phyloP scores from a whole-genome alignment of 1,140 invertebrate species.

The Drosophila elegans region DNA sequence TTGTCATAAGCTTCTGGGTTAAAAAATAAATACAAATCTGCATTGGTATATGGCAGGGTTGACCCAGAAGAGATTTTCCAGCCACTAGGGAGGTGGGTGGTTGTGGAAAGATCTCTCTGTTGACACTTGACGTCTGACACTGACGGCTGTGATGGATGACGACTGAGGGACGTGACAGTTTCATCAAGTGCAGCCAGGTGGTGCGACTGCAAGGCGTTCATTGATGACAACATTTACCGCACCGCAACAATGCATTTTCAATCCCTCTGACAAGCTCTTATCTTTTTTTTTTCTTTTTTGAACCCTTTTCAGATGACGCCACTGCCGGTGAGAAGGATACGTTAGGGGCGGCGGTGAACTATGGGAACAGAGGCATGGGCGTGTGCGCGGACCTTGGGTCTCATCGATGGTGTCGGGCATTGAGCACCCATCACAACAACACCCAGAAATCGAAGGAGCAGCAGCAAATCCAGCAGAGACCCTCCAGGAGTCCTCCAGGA shows the following conservation, averaged over 20 bases:
- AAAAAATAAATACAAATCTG: neutral
- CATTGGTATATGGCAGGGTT: neutral
- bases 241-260: conserved; percentile 2
- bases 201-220: conserved; percentile 25
- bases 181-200: conserved; percentile 64
- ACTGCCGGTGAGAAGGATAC: conserved; percentile 89
- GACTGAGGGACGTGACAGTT: conserved; percentile 49
- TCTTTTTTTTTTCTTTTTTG: neutral
- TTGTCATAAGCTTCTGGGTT: neutral
- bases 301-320: conserved; percentile 86
- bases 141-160: conserved; percentile 48
- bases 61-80: conserved; percentile 7
- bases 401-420: conserved; percentile 88
- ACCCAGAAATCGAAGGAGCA: conserved; percentile 46
- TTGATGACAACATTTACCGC: conserved; percentile 31
- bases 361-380: conserved; percentile 93
- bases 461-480: conserved; percentile 17
- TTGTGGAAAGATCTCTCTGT: neutral
- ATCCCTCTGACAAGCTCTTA: conserved; percentile 1
- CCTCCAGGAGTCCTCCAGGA: conserved; percentile 16
- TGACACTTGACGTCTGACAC: conserved; percentile 29
- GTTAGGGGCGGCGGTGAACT: conserved; percentile 90
- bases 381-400: conserved; percentile 90
- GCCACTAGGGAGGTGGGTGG: neutral
- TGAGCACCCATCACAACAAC: conserved; percentile 67